Evolutionary conservation across 35 echinoderm and acorn worm species (phyloP).

Genomic region (Apostichopus parvimensis): DNA sequence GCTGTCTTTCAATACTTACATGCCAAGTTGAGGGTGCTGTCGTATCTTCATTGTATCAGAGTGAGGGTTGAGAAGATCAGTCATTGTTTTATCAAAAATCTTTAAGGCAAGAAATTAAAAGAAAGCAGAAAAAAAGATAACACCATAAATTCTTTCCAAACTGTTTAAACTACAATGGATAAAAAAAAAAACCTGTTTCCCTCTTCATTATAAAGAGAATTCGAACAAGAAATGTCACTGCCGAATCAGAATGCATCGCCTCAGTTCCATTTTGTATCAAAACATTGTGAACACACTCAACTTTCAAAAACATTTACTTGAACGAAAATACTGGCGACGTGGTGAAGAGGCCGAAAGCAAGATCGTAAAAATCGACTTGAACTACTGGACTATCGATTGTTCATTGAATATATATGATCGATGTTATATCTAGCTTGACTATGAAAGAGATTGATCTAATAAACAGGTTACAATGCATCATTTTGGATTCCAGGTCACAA

Average conservation of each 20-base stretch:
- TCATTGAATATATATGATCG: too few species aligned
- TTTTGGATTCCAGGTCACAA: too few species aligned
- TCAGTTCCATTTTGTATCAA: too few species aligned
- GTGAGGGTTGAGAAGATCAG: slow-evolving; percentile 93
- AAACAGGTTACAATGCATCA: too few species aligned
- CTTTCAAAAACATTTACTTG: too few species aligned
- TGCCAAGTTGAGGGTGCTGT: slow-evolving; percentile 95
- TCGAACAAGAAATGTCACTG: background rate
- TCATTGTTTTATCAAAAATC: slow-evolving; percentile 87
- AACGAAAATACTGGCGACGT: too few species aligned
- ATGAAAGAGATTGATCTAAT: too few species aligned
- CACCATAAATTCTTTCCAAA: background rate
- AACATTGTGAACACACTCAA: too few species aligned
- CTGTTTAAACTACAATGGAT: background rate
- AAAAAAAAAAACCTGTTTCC: background rate
- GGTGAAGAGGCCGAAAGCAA: too few species aligned
- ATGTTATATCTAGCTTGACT: too few species aligned
- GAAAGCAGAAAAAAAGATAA: slow-evolving; percentile 23
- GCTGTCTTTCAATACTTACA: slow-evolving; percentile 64
- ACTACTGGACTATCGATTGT: too few species aligned
- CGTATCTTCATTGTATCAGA: slow-evolving; percentile 83
- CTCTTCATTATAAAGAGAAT: background rate
- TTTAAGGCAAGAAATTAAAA: background rate
- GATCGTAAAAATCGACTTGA: too few species aligned
- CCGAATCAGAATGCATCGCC: background rate